These are phyloP conservation scores for Ceratosolen solmsi DNA, from an alignment of 1,140 invertebrate genomes.

Conservation along the genomic window DNA sequence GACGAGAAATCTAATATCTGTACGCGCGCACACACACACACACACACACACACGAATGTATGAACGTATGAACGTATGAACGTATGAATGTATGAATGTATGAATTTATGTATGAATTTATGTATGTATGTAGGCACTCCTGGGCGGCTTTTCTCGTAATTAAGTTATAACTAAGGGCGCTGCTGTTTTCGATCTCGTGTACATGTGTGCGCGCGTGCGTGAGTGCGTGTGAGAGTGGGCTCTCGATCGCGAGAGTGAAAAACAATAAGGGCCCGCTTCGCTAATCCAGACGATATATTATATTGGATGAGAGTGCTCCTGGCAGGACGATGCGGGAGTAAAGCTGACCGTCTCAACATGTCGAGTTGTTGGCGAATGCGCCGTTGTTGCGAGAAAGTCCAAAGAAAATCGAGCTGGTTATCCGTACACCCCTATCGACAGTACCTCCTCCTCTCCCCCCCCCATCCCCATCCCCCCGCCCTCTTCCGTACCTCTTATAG, in stretches of 20 bases:
- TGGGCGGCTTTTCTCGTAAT: slow-evolving; percentile 73
- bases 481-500: no score
- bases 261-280: slow-evolving; percentile 69
- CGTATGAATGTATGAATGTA: no score
- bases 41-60: slow-evolving; percentile 38
- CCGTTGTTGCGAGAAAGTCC: slow-evolving; percentile 47
- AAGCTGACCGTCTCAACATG: background rate
- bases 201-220: background rate
- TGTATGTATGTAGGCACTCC: no score
- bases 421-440: background rate
- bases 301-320: slow-evolving; percentile 69
- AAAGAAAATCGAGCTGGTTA: background rate
- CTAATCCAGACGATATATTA: slow-evolving; percentile 72
- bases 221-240: slow-evolving; percentile 22
- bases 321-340: slow-evolving; percentile 54
- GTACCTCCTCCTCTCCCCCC: background rate
- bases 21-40: slow-evolving; percentile 28
- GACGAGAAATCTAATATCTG: slow-evolving; percentile 71
- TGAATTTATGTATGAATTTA: no score
- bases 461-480: no score
- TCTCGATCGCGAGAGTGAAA: slow-evolving; percentile 65
- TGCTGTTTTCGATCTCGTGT: slow-evolving; percentile 25
- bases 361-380: background rate
- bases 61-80: no score
- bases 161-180: slow-evolving; percentile 70